phyloP scores from a whole-genome alignment of 2,888 invertebrate species.

The Candidula unifasciata region DNA sequence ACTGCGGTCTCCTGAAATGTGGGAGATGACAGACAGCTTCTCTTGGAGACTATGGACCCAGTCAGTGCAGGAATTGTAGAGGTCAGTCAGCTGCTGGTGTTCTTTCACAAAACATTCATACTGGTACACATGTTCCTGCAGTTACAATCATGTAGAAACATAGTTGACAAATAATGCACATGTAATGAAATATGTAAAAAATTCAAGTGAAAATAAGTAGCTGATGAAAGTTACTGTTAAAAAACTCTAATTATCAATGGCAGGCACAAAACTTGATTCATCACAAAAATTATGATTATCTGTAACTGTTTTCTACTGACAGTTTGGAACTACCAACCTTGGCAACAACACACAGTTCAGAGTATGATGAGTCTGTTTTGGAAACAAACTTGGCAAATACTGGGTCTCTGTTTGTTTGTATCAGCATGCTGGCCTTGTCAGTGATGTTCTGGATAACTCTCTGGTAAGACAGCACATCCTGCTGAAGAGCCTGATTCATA shows the following conservation, averaged over 20 bases:
- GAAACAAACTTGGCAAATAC: constrained; percentile 68
- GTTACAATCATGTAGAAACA: neutral
- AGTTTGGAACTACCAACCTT: constrained; percentile 60
- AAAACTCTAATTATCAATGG: no score
- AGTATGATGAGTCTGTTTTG: constrained; percentile 67
- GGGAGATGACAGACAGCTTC: constrained; percentile 87
- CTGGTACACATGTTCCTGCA: constrained; percentile 81
- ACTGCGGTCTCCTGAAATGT: constrained; percentile 91
- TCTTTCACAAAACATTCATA: constrained; percentile 91
- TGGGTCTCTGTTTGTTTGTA: constrained; percentile 82
- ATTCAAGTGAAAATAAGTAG: no score
- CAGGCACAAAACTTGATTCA: no score
- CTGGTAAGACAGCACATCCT: constrained; percentile 93
- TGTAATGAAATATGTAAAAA: no score
- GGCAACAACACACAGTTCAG: constrained; percentile 68
- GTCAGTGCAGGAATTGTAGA: constrained; percentile 70
- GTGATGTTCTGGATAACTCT: constrained; percentile 92
- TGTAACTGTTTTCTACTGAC: neutral
- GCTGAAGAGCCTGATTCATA: constrained; percentile 83
- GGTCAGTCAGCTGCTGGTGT: constrained; percentile 84
- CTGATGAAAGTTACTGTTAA: no score
- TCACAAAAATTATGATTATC: neutral
- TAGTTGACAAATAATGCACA: neutral
- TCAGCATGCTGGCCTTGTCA: constrained; percentile 88
- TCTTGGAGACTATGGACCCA: constrained; percentile 95